These are phyloP conservation scores for Mesorhabditis spiculigera DNA, from an alignment of 2,888 invertebrate species.

Conservation along the genomic window DNA sequence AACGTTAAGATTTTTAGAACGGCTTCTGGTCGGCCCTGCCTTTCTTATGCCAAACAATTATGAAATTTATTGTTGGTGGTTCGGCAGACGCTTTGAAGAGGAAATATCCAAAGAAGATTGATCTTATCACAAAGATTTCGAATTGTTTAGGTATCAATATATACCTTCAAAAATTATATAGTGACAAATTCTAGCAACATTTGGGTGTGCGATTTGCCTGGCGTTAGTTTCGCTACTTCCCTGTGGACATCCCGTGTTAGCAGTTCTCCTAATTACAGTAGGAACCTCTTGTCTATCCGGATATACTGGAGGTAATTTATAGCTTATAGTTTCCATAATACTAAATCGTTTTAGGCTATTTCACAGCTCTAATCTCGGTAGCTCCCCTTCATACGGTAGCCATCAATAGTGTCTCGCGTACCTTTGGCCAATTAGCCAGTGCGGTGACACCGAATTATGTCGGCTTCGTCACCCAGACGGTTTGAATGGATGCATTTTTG, in stretches of 20 bases:
- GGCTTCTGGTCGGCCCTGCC: not conserved
- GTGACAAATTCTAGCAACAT: not conserved
- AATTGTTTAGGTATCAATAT: not conserved
- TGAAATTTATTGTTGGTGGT: not conserved
- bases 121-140: not conserved
- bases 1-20: too few species aligned
- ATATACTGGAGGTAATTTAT: not conserved
- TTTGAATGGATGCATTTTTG: not conserved
- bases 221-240: not conserved
- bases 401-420: not conserved
- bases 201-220: not conserved
- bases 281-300: not conserved
- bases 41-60: not conserved
- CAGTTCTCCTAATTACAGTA: not conserved
- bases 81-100: not conserved
- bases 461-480: not conserved
- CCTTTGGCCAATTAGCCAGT: not conserved
- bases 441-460: not conserved
- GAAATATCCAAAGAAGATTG: not conserved
- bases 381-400: not conserved
- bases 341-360: not conserved
- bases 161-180: too few species aligned
- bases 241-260: not conserved
- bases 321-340: not conserved
- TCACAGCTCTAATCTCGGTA: not conserved